Base-by-base conservation (phyloP, 2,888 invertebrate genomes). In the Siphonodentalium dalli region DNA sequence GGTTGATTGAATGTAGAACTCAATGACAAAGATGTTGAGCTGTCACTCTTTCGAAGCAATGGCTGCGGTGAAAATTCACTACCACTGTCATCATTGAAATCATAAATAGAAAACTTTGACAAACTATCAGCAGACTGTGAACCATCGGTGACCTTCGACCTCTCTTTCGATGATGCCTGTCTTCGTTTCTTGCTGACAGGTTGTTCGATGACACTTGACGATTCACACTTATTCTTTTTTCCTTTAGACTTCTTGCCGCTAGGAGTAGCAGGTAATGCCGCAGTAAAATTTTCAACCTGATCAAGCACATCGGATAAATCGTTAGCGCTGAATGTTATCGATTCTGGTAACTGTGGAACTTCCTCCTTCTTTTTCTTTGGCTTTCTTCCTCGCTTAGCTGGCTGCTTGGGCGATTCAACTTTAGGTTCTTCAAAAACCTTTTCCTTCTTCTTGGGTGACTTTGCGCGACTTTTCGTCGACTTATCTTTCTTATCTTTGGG, bases 301-400 rank as follows among this genome's bases (percentile, higher is more conserved):
- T 78, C 76, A n/a, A 79, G 56, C 3, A 79, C 77, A 49, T 70
- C 73, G 6, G 63, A 66, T 23, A 79, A 47, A 37, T 79, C 75
- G 48, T 65, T 74, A 46, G 70, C 76, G 38, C 66, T 62, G 54
- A 79, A 78, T 24, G 66, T 72, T 21, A 77, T 74, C 35, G 64
- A 69, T 26, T 75, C 77, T 6, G 77, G 74, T 35, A 76, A 63
- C 41, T 47, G 48, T 23, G 51, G 44, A 15, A 53, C 26, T 26
- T 43, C 47, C 8, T 7, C 38, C 46, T 27, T 58, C 47, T 13
- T 55, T 56, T 39, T 46, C 54, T 20, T 35, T 29, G 6, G 27
- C 15, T 6, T 21, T 47, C 39, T 13, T 11, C 27, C 21, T 47
- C 39, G 13, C 28, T 38, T 13, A 28, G 26, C 38, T 58, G 1